Percentiles rank a stretch among this genome's conserved stretches.
Conservation (phyloP, 2,888 invertebrate species). For the Temnothorax ravouxi region DNA sequence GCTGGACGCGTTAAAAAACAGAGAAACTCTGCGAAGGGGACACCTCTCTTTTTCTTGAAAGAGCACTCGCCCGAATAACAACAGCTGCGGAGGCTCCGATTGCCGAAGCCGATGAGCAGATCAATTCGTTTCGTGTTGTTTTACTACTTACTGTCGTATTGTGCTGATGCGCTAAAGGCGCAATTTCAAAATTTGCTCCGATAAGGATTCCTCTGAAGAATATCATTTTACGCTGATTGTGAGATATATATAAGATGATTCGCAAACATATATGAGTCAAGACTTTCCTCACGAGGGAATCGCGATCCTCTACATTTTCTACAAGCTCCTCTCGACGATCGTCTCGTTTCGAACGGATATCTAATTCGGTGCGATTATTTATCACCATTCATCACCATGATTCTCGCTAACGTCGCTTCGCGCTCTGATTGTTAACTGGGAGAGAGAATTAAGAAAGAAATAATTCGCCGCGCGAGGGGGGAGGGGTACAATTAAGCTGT, state of each 20-base stretch:
- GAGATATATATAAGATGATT: not conserved
- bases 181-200: not conserved
- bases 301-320: not conserved
- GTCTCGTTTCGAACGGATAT: not conserved
- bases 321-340: not conserved
- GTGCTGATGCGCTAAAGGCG: not conserved
- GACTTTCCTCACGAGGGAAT: not conserved
- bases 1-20: not conserved
- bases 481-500: not conserved
- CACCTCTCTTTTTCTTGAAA: not conserved
- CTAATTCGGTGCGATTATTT: conserved; percentile 1
- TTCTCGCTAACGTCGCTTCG: conserved; percentile 22
- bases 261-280: too few species aligned
- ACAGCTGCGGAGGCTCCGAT: not conserved
- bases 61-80: not conserved
- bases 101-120: not conserved
- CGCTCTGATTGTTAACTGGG: conserved; percentile 32
- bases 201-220: not conserved
- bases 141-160: not conserved
- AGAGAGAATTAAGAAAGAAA: not conserved
- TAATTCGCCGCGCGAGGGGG: not conserved
- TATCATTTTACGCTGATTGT: not conserved
- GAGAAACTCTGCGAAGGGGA: not conserved
- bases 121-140: not conserved
- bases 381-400: not conserved